Percentiles rank a stretch among this genome's conserved stretches.
These are phyloP conservation scores for Drosophila monieri DNA, from an alignment of 2,888 invertebrate genomes.

Conservation along the genomic window DNA sequence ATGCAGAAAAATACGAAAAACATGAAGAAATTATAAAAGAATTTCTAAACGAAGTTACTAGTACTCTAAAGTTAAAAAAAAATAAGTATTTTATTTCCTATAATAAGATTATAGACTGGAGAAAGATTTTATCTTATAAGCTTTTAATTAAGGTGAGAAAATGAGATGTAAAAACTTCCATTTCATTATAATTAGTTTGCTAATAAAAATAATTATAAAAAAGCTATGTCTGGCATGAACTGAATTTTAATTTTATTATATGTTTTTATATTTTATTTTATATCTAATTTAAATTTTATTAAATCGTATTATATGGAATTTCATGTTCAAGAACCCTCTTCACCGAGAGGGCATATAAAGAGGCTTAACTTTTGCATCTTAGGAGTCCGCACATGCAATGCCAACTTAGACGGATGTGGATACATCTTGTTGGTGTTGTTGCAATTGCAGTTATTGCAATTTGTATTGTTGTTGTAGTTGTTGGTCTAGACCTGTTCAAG, in stretches of 20 bases:
- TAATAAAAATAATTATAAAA: background rate
- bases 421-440: conserved; percentile 10
- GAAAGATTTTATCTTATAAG: too few species aligned
- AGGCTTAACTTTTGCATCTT: conserved; percentile 67
- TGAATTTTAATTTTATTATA: background rate
- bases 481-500: conserved; percentile 47
- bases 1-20: conserved; percentile 68
- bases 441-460: conserved; percentile 5
- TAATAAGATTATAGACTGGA: too few species aligned
- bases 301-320: background rate
- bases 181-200: background rate
- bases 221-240: too few species aligned
- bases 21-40: conserved; percentile 3
- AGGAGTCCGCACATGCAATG: conserved; percentile 34
- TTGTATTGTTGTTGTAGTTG: conserved; percentile 8
- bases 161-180: background rate
- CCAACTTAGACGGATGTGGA: conserved; percentile 29
- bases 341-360: conserved; percentile 34
- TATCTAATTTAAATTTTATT: background rate
- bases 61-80: conserved; percentile 4
- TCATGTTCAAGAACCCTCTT: background rate
- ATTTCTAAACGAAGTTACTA: background rate
- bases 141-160: background rate
- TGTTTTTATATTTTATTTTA: background rate
- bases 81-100: too few species aligned